These are phyloP conservation scores for Tethea ocularis DNA, from an alignment of 2,888 invertebrate genomes.

Conservation along the genomic window DNA sequence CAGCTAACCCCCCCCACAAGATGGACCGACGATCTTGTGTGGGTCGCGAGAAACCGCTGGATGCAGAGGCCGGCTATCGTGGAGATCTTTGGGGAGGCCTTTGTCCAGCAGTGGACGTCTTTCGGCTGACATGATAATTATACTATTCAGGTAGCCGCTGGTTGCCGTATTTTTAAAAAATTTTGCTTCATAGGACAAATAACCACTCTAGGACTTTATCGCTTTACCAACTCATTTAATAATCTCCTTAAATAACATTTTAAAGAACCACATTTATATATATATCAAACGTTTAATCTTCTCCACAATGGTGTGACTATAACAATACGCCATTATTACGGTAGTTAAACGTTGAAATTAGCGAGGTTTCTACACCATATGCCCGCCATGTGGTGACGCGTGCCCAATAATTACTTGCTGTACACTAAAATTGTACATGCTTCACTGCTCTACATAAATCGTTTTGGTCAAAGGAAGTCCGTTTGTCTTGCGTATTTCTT, in stretches of 20 bases:
- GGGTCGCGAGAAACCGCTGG: no score
- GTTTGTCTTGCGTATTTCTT: neutral
- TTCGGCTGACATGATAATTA: no score
- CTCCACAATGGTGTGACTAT: conserved; percentile 28
- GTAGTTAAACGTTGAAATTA: conserved; percentile 48
- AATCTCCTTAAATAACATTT: neutral
- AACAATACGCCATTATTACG: conserved; percentile 51
- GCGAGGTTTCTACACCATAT: conserved; percentile 57
- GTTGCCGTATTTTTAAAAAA: no score
- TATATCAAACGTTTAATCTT: neutral
- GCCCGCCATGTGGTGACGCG: conserved; percentile 65
- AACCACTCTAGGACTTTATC: no score
- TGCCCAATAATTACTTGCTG: conserved; percentile 27
- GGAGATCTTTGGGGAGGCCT: no score
- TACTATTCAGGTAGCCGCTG: no score
- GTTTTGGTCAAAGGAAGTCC: conserved; percentile 42
- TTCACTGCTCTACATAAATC: conserved; percentile 32
- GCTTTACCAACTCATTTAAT: neutral
- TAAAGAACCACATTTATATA: neutral
- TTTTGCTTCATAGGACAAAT: no score
- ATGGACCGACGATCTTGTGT: no score
- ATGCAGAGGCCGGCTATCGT: no score
- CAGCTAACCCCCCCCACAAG: no score
- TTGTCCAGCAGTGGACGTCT: no score
- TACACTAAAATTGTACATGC: conserved; percentile 49